Evolutionary conservation across 2,113 vertebrate genomes (phyloP).

Genomic region (Onychostruthus taczanowskii): DNA sequence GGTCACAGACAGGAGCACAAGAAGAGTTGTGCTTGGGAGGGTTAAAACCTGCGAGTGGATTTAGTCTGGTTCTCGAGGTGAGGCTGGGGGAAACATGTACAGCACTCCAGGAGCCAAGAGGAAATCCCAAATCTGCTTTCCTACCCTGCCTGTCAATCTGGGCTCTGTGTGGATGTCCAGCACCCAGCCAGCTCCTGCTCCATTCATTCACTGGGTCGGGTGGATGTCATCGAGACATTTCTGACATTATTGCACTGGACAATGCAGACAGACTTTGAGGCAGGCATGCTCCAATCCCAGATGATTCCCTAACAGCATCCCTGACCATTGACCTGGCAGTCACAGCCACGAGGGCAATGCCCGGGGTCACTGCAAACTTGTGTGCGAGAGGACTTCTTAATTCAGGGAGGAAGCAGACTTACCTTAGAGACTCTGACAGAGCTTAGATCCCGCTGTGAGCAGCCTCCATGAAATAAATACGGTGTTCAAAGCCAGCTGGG

Average conservation of each 20-base stretch:
- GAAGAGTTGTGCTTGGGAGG: not conserved
- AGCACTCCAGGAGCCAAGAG: not conserved
- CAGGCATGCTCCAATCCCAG: not conserved
- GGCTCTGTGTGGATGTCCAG: not conserved
- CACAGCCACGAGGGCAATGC: not conserved
- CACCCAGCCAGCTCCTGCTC: not conserved
- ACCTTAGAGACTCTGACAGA: conserved; percentile 38
- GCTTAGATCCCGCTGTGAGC: conserved; percentile 15
- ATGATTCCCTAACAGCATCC: rapidly evolving
- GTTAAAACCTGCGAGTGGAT: not conserved
- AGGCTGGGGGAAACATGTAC: not conserved
- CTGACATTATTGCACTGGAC: rapidly evolving
- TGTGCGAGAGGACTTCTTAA: not conserved
- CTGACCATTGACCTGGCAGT: rapidly evolving
- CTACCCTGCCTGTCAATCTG: not conserved
- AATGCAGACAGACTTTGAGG: not conserved
- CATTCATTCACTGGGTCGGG: not conserved
- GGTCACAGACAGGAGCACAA: not conserved
- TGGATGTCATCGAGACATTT: not conserved
- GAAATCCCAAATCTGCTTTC: not conserved
- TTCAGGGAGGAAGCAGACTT: conserved; percentile 9
- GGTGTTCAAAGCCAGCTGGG: not conserved
- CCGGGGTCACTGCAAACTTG: not conserved
- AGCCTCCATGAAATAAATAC: conserved; percentile 4
- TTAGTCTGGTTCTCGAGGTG: not conserved